Percentiles rank a stretch among this genome's conserved stretches.
These are phyloP conservation scores for Heterodera filipjevi DNA, from an alignment of 2,888 invertebrate species.

Conservation along the genomic window DNA sequence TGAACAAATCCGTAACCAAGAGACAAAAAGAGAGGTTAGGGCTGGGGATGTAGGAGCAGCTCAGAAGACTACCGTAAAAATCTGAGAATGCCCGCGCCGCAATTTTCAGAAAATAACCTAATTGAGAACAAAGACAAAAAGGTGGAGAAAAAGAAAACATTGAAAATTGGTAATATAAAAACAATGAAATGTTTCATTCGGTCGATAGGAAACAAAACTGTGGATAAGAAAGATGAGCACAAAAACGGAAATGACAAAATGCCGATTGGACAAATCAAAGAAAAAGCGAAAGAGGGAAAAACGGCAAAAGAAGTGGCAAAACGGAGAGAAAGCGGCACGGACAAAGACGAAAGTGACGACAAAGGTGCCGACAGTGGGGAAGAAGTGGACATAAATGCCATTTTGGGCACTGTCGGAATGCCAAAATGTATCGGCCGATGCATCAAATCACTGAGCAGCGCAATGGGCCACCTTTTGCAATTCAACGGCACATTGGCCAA, in stretches of 20 bases:
- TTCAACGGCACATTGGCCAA: slow-evolving; percentile 21
- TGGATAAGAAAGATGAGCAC: not conserved
- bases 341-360: not conserved
- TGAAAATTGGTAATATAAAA: too few relatives aligned
- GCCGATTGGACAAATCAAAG: not conserved
- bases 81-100: too few relatives aligned
- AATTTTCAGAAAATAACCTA: too few relatives aligned
- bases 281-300: not conserved
- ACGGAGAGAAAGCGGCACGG: not conserved
- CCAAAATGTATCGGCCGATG: slow-evolving; percentile 20
- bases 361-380: not conserved
- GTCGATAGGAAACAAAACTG: not conserved
- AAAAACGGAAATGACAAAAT: not conserved
- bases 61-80: too few relatives aligned
- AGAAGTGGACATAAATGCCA: slow-evolving; percentile 11
- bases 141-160: too few relatives aligned
- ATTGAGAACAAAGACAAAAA: not conserved
- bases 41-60: too few relatives aligned
- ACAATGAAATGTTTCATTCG: too few relatives aligned
- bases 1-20: too few relatives aligned
- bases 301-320: not conserved
- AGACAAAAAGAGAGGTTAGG: too few relatives aligned
- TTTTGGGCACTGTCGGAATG: slow-evolving; percentile 23
- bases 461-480: slow-evolving; percentile 10
- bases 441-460: slow-evolving; percentile 7